Evolutionary conservation across 1,140 invertebrate genomes (phyloP), one percentile per base, ranked within the genome.

Genomic region (Tetramorium parvispinum): DNA sequence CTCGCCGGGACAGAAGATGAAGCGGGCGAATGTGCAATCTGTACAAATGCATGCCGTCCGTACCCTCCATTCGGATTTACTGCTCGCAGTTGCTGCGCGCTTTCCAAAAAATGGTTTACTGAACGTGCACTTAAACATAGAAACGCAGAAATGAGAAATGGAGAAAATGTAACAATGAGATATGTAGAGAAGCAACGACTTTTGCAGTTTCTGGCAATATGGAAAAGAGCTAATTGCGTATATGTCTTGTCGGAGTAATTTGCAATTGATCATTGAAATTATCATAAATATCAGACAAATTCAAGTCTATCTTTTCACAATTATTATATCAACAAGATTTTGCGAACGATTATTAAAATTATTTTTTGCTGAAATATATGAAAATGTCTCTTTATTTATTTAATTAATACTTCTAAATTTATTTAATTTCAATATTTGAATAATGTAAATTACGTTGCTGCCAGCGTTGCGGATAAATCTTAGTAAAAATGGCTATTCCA

Each of bases 31-130:
- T 24, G 16, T 11, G 71, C 61, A 51, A 76, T 77, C 32, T 75
- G 53, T 55, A 51, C 46, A 40, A 85, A 78, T 65, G 46, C 43
- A 57, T 37, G 40, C 37, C 37, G 49, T 11, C 16, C 18, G 27
- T 32, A 49, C 49, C 24, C 40, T 71, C 51, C 21, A 55, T 70
- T 70, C 11, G 65, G n/a, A 70, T 86, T 86, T 82, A 86, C 21
- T 55, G 46, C 24, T 55, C 21, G 40, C 57, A 18, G n/a, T 73
- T 63, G 57, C 18, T 73, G 24, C 1, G 32, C 73, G 10, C 57
- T 85, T 11, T 49, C 16, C 8, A 65, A 78, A 78, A 63, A 77
- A 77, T 53, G 16, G 49, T 65, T n/a, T n/a, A 49, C 18, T 11
- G n/a, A 40, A 79, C n/a, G 16, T 32, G n/a, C 24, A 24, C 4